Percentiles rank a stretch among this genome's conserved stretches.
Conservation (phyloP, 2,113 vertebrate species). For the Gavialis gangeticus region DNA sequence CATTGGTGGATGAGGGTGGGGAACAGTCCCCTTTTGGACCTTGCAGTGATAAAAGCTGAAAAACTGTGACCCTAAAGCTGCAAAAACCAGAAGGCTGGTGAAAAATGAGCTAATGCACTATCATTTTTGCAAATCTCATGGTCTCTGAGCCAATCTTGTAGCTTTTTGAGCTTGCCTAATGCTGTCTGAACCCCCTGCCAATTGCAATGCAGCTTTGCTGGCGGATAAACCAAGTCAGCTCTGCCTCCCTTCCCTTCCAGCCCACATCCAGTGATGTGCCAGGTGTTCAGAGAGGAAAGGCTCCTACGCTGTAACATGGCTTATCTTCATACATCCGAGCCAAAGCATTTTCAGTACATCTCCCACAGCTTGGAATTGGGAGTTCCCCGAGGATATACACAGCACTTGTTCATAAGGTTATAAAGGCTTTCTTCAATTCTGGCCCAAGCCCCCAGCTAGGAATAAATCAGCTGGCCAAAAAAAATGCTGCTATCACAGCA, state of each 20-base stretch:
- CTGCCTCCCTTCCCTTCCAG: not conserved
- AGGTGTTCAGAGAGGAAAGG: not conserved
- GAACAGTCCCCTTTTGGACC: no score
- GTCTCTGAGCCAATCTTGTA: not conserved
- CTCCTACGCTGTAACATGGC: not conserved
- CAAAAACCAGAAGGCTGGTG: not conserved
- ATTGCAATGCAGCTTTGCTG: not conserved
- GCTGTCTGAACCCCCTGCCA: not conserved
- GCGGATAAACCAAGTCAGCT: not conserved
- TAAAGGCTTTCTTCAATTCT: not conserved
- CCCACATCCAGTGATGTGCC: not conserved
- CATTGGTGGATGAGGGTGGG: not conserved
- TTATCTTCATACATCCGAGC: not conserved
- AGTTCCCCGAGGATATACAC: not conserved
- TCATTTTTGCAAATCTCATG: not conserved
- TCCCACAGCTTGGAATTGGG: not conserved
- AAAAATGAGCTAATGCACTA: not conserved
- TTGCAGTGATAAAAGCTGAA: not conserved
- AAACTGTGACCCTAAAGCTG: not conserved
- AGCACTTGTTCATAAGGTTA: not conserved
- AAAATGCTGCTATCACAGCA: not conserved
- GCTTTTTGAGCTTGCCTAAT: not conserved
- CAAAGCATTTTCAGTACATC: not conserved
- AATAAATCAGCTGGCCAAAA: not conserved
- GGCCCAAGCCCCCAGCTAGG: not conserved